These are phyloP conservation scores for Marcusenius ussheri DNA, from an alignment of 2,113 vertebrate species.

Conservation along the genomic window DNA sequence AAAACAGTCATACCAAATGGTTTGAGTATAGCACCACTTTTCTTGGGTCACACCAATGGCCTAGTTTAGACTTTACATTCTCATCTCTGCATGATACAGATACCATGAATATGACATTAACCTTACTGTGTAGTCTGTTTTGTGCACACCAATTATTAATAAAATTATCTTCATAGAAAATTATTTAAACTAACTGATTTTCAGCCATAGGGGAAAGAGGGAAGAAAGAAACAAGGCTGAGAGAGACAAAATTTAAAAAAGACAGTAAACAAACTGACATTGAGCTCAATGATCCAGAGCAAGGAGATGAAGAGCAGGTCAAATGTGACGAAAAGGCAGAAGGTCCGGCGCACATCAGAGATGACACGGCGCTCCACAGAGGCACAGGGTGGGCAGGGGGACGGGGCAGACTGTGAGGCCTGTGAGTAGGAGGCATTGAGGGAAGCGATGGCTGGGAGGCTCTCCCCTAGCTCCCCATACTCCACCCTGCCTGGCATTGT, in stretches of 20 bases:
- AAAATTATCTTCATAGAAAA: neutral
- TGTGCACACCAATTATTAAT: neutral
- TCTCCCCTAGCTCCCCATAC: slow-evolving; percentile 69
- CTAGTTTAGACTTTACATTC: neutral
- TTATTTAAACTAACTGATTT: neutral
- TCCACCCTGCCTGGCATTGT: slow-evolving; percentile 58
- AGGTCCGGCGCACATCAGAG: slow-evolving; percentile 93
- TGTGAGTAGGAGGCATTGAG: slow-evolving; percentile 73
- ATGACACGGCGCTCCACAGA: slow-evolving; percentile 66
- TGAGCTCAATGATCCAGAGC: slow-evolving; percentile 96
- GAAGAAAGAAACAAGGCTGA: neutral
- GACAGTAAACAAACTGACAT: slow-evolving; percentile 59
- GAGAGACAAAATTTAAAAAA: neutral
- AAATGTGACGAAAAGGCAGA: slow-evolving; percentile 97
- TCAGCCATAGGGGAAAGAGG: neutral
- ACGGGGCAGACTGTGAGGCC: slow-evolving; percentile 51
- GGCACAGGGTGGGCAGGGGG: slow-evolving; percentile 58
- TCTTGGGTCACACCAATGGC: neutral
- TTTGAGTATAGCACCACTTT: neutral
- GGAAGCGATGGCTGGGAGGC: slow-evolving; percentile 81
- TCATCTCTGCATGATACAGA: neutral
- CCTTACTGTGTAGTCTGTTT: neutral
- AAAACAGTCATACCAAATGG: neutral
- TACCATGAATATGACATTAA: neutral
- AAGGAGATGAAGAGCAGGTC: slow-evolving; percentile 92